Percentiles rank a stretch among this genome's conserved stretches.
Evolutionary conservation across 2,888 invertebrate species (phyloP).

Genomic region (Zele albiditarsus): DNA sequence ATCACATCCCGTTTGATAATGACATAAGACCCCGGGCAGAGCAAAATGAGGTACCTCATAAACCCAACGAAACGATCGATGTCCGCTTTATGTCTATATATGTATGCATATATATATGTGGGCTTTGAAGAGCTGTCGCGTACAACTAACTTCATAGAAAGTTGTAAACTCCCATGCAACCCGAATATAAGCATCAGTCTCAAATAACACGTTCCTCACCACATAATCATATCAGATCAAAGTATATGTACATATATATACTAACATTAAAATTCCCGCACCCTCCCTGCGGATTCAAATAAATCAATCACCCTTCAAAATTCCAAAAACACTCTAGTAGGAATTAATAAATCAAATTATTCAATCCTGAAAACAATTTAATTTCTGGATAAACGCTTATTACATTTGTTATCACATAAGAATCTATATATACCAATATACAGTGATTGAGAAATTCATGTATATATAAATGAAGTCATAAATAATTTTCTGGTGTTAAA

Average conservation of each 20-base stretch:
- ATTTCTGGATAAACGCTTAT: too few species aligned
- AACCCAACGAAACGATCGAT: neutral
- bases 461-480: neutral
- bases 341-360: neutral
- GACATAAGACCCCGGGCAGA: neutral
- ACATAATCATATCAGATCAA: neutral
- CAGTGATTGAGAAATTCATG: neutral
- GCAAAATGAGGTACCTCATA: neutral
- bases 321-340: neutral
- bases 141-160: neutral
- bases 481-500: neutral
- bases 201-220: neutral
- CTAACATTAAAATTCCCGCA: too few species aligned
- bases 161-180: neutral
- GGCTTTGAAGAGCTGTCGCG: neutral
- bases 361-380: too few species aligned
- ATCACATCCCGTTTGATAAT: too few species aligned
- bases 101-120: neutral
- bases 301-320: neutral
- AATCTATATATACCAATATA: neutral
- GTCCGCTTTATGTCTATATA: neutral
- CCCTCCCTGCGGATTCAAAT: neutral
- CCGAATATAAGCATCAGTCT: neutral
- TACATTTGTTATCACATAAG: too few species aligned
- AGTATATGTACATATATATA: neutral